Conservation (phyloP, 2,113 vertebrate genomes). For the Osmerus eperlanus region DNA sequence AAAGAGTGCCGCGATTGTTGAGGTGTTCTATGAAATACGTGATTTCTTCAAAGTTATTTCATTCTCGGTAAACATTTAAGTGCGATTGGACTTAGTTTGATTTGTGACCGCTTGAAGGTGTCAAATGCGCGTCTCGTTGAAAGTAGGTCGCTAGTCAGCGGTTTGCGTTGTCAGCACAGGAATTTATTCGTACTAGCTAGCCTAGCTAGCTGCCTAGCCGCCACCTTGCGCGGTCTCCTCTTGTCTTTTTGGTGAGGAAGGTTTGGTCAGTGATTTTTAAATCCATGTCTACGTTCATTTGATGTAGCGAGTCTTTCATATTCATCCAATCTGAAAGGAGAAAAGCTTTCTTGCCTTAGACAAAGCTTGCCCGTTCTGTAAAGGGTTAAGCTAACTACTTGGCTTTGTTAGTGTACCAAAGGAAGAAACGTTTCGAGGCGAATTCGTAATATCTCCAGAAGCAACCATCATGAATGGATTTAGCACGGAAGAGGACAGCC, state of each 20-base stretch:
- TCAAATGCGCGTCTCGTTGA: not conserved
- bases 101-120: not conserved
- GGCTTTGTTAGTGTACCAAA: too few relatives aligned
- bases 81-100: not conserved
- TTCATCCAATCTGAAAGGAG: not conserved
- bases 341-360: too few relatives aligned
- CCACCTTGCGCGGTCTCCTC: slow-evolving; percentile 26
- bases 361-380: too few relatives aligned
- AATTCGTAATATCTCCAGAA: not conserved
- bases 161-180: slow-evolving; percentile 30
- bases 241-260: slow-evolving; percentile 15
- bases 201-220: not conserved
- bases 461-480: slow-evolving; percentile 86
- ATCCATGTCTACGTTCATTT: not conserved
- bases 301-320: not conserved
- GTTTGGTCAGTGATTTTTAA: not conserved
- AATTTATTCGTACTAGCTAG: slow-evolving; percentile 39
- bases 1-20: slow-evolving; percentile 45
- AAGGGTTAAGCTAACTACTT: too few relatives aligned
- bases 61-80: not conserved
- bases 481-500: slow-evolving; percentile 95
- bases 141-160: not conserved
- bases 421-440: too few relatives aligned
- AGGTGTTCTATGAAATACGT: slow-evolving; percentile 3
- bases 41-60: slow-evolving; percentile 20